Evolutionary conservation across 2,888 invertebrate species (phyloP).

Genomic region (Taphrorychus bicolor): DNA sequence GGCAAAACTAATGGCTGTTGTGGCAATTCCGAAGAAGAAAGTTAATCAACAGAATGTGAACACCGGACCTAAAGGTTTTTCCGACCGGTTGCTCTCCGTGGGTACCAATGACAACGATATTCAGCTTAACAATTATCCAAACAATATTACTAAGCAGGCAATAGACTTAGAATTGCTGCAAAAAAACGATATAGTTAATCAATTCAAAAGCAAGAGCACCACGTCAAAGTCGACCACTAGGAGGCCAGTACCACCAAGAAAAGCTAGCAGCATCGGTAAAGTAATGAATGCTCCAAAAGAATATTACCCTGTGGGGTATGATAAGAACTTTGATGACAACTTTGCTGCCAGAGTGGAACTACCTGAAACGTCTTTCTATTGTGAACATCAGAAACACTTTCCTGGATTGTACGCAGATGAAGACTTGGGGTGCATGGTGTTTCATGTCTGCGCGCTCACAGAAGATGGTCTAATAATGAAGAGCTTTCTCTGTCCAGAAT

Average conservation of each 20-base stretch:
- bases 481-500: constrained; percentile 90
- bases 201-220: constrained; percentile 51
- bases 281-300: constrained; percentile 91
- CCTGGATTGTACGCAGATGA: constrained; percentile 90
- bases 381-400: constrained; percentile 89
- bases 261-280: constrained; percentile 60
- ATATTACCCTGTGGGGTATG: constrained; percentile 87
- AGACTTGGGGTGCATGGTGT: constrained; percentile 90
- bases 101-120: constrained; percentile 47
- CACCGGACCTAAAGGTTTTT: constrained; percentile 53
- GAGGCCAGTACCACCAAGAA: constrained; percentile 58
- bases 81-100: constrained; percentile 51
- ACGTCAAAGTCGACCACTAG: constrained; percentile 60
- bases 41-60: constrained; percentile 39
- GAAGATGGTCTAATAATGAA: constrained; percentile 90
- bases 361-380: constrained; percentile 83
- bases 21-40: constrained; percentile 50
- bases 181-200: constrained; percentile 66
- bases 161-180: constrained; percentile 77
- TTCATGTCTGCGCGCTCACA: constrained; percentile 89
- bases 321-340: constrained; percentile 89
- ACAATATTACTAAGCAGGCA: constrained; percentile 80
- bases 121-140: constrained; percentile 61
- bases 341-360: constrained; percentile 84
- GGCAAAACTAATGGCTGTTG: constrained; percentile 51